phyloP scores from a whole-genome alignment of 2,113 vertebrate genomes.

The Neodontobutis hainanensis region DNA sequence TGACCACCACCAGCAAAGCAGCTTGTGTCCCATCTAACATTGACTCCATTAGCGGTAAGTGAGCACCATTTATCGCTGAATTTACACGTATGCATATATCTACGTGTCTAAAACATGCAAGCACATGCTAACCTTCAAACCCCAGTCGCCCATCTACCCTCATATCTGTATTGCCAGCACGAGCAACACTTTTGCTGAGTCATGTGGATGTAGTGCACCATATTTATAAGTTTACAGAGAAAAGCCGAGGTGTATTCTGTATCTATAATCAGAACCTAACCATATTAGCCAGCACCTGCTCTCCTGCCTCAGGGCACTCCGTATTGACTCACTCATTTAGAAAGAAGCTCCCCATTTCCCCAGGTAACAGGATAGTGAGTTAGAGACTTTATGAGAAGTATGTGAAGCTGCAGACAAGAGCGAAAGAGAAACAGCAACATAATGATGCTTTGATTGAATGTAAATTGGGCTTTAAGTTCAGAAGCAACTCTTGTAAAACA shows the following conservation, averaged over 20 bases:
- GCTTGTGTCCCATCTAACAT: no score
- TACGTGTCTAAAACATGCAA: no score
- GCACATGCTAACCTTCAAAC: no score
- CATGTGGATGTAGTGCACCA: not conserved
- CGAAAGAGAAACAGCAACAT: constrained; percentile 10
- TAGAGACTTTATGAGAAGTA: constrained; percentile 27
- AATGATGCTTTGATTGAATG: constrained; percentile 35
- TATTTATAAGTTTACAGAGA: not conserved
- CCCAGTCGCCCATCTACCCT: no score
- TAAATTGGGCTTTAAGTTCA: constrained; percentile 11
- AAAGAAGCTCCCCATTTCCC: constrained; percentile 47
- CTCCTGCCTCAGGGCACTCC: constrained; percentile 37
- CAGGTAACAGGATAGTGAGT: constrained; percentile 40
- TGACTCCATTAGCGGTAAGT: no score
- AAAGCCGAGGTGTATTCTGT: not conserved
- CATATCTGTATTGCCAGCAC: not conserved
- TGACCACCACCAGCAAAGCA: no score
- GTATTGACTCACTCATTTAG: constrained; percentile 65
- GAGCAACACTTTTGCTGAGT: not conserved
- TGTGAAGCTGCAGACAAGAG: constrained; percentile 8
- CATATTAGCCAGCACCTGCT: constrained; percentile 46
- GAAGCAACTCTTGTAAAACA: constrained; percentile 28
- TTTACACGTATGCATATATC: no score
- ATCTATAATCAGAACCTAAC: constrained; percentile 58
- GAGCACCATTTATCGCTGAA: no score